Evolutionary conservation across 2,888 invertebrate species (phyloP), one percentile per base, ranked within the genome.

Genomic region (Ethmia dodecea): DNA sequence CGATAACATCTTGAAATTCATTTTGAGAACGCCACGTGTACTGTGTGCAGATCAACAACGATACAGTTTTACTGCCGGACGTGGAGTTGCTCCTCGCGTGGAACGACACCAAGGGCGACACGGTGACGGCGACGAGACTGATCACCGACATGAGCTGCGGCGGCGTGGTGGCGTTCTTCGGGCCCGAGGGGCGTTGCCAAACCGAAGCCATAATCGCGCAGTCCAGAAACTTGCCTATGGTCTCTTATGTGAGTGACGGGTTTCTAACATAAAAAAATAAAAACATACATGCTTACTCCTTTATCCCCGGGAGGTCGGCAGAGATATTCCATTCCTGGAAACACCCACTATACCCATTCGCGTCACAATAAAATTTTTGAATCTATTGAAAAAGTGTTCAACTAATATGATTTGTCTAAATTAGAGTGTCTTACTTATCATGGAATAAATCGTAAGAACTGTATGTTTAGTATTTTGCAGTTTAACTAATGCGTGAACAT

Each of bases 141-240:
- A 90, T 97, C 78, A 95, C 95, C 16, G 93, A 96, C 71, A 96
- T 96, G 94, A 93, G 96, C 70, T 96, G 95, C 71, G 89, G 93
- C 36, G 94, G 94, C 33, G 95, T 96, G 35, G 91, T 93, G 18
- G 97, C 95, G 32, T 96, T 98, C 88, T 96, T 98, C 72, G 98
- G 98, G 3, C 97, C 98, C 2, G 98, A 98, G 81, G 96, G 96
- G 39, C 91, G 92, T 33, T 98, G 98, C 80, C 90, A 93, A 63
- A 95, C 96, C n/a, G 98, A 98, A 77, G 97, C 98, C 34, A 94
- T 95, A 56, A 92, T 98, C 34, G 94, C 98, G 13, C 95, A 97
- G 67, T 93, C 97, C 28, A 91, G 94, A 72, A 97, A 98, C 86
- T 90, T 97, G 64, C 97, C 98, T 39, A 97, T 98, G 95, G 95